A percentile compares a stretch with the other conserved stretches of the same genome.
Conservation (phyloP, 1,140 invertebrate genomes). For the Branchinecta lindahli region DNA sequence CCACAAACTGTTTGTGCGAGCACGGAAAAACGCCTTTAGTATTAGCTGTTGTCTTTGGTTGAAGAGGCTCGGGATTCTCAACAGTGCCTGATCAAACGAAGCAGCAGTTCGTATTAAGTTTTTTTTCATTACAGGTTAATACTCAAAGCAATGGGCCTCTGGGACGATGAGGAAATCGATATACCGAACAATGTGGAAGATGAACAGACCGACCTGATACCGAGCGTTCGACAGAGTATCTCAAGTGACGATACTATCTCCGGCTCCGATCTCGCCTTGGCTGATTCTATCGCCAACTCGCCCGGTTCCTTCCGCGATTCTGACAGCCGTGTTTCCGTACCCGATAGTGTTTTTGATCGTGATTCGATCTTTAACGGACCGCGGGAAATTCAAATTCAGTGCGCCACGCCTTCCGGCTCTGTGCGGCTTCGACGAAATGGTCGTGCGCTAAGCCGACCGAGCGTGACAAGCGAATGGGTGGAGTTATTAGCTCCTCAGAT, state of each 20-base stretch:
- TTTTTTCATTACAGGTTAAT: conserved; percentile 45
- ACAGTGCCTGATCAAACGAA: too few species aligned
- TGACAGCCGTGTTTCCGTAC: background rate
- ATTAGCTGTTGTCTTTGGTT: too few species aligned
- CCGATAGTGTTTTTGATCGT: background rate
- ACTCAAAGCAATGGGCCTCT: conserved; percentile 80
- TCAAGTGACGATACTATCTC: background rate
- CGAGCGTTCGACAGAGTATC: background rate
- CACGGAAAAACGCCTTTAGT: too few species aligned
- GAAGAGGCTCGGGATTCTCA: too few species aligned
- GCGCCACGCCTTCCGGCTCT: background rate
- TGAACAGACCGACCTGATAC: conserved; percentile 21
- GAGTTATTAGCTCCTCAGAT: background rate
- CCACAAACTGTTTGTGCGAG: too few species aligned
- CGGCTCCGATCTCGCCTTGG: background rate
- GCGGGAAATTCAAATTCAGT: background rate
- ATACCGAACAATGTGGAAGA: conserved; percentile 30
- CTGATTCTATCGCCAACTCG: background rate
- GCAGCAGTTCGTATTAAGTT: too few species aligned
- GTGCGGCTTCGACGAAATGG: background rate
- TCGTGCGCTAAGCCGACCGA: background rate
- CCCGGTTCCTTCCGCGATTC: background rate
- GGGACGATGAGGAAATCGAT: conserved; percentile 46
- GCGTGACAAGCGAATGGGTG: background rate
- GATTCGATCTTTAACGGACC: background rate